phyloP scores from a whole-genome alignment of 2,113 vertebrate genomes.

The Solenodon paradoxus region DNA sequence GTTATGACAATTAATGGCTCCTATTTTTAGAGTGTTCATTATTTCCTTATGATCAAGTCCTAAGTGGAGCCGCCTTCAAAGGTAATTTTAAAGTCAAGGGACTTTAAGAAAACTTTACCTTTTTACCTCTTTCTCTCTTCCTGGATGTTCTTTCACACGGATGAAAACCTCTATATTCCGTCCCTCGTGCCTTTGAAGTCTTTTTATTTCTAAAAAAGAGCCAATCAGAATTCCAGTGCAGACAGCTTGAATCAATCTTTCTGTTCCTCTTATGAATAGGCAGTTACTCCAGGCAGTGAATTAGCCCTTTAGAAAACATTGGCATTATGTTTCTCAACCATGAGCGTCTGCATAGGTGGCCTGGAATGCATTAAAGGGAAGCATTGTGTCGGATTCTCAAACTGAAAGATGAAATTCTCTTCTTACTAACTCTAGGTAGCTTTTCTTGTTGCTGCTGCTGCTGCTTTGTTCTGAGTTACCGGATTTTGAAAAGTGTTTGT shows the following conservation, averaged over 20 bases:
- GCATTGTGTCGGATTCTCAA: neutral
- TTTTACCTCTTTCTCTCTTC: neutral
- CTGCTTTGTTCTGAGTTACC: neutral
- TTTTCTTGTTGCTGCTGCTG: neutral
- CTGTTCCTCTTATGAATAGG: neutral
- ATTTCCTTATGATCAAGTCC: neutral
- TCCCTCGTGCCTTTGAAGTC: neutral
- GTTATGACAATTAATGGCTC: neutral
- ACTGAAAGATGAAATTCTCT: conserved; percentile 10
- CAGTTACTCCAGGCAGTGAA: neutral
- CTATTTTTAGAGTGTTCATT: neutral
- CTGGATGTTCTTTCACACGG: neutral
- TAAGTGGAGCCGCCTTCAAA: neutral
- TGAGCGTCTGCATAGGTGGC: neutral
- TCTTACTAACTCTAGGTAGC: neutral
- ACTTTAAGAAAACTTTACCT: neutral
- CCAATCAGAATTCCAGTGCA: neutral
- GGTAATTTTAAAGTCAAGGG: neutral
- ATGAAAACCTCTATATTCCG: neutral
- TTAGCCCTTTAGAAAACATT: conserved; percentile 9
- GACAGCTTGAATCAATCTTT: neutral
- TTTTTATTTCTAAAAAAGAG: neutral
- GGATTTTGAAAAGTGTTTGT: neutral
- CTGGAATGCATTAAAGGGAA: conserved; percentile 3
- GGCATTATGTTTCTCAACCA: conserved; percentile 12